Percentiles rank a stretch among this genome's conserved stretches.
Evolutionary conservation across 2,113 vertebrate species (phyloP).

Genomic region (Cochlearius cochlearius): DNA sequence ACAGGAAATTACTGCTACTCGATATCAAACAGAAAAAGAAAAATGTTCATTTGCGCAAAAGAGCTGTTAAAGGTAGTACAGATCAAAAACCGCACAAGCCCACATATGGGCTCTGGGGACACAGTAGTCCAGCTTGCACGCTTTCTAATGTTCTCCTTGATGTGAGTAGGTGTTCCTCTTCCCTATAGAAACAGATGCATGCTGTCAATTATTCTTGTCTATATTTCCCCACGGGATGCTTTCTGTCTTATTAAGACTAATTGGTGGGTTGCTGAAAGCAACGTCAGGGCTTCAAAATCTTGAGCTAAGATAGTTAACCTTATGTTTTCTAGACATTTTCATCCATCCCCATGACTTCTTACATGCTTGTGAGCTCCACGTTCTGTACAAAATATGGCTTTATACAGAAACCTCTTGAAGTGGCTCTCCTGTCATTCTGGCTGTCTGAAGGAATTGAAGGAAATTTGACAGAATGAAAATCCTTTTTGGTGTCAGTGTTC

Average conservation of each 20-base stretch:
- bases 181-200: background rate
- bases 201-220: conserved; percentile 13
- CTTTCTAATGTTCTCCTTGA: background rate
- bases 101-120: background rate
- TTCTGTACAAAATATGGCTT: background rate
- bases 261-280: background rate
- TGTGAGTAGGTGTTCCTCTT: background rate
- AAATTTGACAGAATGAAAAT: background rate
- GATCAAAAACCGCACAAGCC: background rate
- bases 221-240: background rate
- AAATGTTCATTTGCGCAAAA: background rate
- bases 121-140: background rate
- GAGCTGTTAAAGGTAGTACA: background rate
- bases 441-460: background rate
- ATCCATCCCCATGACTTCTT: background rate
- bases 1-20: background rate
- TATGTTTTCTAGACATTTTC: background rate
- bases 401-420: background rate
- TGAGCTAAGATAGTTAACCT: background rate
- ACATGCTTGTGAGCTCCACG: background rate
- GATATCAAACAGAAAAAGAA: background rate
- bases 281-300: background rate
- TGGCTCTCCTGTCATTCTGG: background rate
- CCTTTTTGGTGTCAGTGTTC: background rate
- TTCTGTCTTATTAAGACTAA: background rate